Percentiles rank a stretch among this genome's conserved stretches.
Evolutionary conservation across 2,797 vertebrate genomes (phyloP).

Genomic region (Anisognathus igniventris): DNA sequence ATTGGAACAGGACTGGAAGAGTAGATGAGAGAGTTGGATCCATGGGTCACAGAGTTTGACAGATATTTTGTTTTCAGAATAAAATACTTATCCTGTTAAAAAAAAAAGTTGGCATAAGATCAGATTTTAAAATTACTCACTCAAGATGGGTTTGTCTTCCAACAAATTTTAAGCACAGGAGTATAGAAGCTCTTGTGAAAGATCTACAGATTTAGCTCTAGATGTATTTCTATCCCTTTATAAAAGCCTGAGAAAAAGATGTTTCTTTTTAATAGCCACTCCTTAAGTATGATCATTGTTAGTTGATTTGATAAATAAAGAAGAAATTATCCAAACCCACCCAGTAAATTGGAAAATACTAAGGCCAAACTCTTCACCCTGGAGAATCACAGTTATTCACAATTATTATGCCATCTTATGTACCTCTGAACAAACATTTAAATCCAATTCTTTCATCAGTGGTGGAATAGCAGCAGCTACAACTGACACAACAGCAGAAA

Average conservation of each 20-base stretch:
- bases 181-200: background rate
- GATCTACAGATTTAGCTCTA: background rate
- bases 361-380: background rate
- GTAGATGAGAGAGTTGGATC: background rate
- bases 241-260: background rate
- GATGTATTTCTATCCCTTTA: background rate
- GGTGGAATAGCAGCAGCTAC: conserved; percentile 11
- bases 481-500: conserved; percentile 31
- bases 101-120: background rate
- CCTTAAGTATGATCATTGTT: background rate
- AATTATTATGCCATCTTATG: conserved; percentile 3
- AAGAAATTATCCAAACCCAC: background rate
- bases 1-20: background rate
- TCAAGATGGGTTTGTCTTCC: background rate
- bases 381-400: conserved; percentile 25
- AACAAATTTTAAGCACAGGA: background rate
- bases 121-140: background rate
- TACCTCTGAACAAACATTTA: conserved; percentile 56
- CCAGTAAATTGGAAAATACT: background rate
- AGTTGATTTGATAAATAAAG: background rate
- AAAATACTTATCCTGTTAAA: background rate
- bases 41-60: background rate
- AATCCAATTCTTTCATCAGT: conserved; percentile 58
- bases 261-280: background rate
- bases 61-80: background rate